Percentiles rank a stretch among this genome's conserved stretches.
Evolutionary conservation across 1,140 invertebrate species (phyloP).

Genomic region (Littorina saxatilis): DNA sequence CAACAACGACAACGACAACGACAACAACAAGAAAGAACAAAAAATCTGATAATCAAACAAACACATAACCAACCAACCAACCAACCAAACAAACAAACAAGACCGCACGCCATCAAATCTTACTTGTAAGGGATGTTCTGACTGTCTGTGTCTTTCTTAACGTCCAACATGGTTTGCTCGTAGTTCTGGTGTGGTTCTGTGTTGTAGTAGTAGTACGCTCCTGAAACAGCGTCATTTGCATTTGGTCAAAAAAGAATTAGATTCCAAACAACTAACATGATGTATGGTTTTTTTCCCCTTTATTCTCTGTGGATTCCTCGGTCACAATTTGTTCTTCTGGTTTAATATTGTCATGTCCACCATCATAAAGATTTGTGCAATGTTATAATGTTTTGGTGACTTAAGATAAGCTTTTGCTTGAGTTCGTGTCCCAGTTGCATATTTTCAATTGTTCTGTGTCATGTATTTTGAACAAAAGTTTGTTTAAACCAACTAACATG

Average conservation of each 20-base stretch:
- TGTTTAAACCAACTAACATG: not conserved
- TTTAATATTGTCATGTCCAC: no score
- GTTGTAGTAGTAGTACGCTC: constrained; percentile 65
- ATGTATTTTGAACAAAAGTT: no score
- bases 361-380: not conserved
- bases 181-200: constrained; percentile 58
- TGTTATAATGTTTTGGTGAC: not conserved
- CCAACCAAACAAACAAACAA: no score
- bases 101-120: no score
- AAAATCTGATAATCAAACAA: no score
- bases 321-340: not conserved
- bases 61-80: no score
- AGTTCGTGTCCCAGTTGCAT: no score
- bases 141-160: constrained; percentile 43
- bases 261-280: not conserved
- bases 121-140: constrained; percentile 54
- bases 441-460: no score
- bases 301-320: not conserved
- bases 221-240: constrained; percentile 33
- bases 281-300: not conserved
- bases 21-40: no score
- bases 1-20: no score
- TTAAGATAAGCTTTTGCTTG: not conserved
- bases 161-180: constrained; percentile 57
- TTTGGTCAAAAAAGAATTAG: not conserved